Conservation (phyloP, 2,797 vertebrate genomes). For the Scyliorhinus canicula region DNA sequence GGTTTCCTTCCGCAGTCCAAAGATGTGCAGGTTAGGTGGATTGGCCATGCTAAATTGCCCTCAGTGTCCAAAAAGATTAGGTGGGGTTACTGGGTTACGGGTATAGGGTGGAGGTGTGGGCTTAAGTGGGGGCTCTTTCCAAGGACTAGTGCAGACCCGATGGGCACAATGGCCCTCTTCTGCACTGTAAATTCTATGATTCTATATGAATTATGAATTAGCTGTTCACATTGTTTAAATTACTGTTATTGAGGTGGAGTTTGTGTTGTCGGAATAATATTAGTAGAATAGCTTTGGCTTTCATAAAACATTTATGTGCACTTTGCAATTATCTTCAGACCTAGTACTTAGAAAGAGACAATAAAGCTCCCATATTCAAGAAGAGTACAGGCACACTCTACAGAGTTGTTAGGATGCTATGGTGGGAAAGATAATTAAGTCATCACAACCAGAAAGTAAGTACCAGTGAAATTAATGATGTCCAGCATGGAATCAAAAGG, state of each 20-base stretch:
- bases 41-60: too few species aligned
- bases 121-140: too few species aligned
- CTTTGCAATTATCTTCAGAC: neutral
- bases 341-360: neutral
- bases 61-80: too few species aligned
- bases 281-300: neutral
- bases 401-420: neutral
- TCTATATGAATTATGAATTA: neutral
- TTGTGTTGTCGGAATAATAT: neutral
- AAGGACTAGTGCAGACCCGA: too few species aligned
- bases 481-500: neutral
- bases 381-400: neutral
- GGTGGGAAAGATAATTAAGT: neutral
- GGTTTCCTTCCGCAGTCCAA: too few species aligned
- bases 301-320: neutral
- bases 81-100: too few species aligned
- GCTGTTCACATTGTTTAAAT: neutral
- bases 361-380: neutral
- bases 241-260: neutral
- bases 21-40: too few species aligned
- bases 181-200: too few species aligned
- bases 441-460: neutral
- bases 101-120: too few species aligned
- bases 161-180: too few species aligned
- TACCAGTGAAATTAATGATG: neutral